Evolutionary conservation across 2,888 invertebrate genomes (phyloP).

Genomic region (Agriopis leucophaearia): DNA sequence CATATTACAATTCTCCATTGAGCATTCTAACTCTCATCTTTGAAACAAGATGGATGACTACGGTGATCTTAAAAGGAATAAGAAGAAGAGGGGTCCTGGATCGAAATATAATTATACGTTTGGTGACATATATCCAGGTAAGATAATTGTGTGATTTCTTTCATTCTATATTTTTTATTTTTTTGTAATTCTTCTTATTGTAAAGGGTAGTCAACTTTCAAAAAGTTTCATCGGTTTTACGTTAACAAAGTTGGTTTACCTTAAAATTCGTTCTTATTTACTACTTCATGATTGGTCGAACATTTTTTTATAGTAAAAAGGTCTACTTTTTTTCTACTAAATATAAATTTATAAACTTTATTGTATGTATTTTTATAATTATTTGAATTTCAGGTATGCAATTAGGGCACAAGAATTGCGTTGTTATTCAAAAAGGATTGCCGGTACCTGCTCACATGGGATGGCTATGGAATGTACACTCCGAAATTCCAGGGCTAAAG

Average conservation of each 20-base stretch:
- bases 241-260: too few relatives aligned
- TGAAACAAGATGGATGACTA: constrained; percentile 21
- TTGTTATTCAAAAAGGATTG: constrained; percentile 66
- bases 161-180: not conserved
- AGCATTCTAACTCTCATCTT: not conserved
- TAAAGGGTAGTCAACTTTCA: too few relatives aligned
- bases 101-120: constrained; percentile 82
- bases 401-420: constrained; percentile 86
- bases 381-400: constrained; percentile 66
- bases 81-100: constrained; percentile 73
- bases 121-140: constrained; percentile 84
- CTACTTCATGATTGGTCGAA: not conserved
- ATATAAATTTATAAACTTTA: too few relatives aligned
- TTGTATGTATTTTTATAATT: not conserved
- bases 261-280: not conserved
- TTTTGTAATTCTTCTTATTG: too few relatives aligned
- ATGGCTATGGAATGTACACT: constrained; percentile 87
- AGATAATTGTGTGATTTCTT: not conserved
- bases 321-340: not conserved
- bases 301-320: too few relatives aligned
- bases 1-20: not conserved
- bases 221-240: too few relatives aligned
- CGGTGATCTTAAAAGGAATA: constrained; percentile 51
- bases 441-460: constrained; percentile 89
- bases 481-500: constrained; percentile 71